Conservation (phyloP, 2,888 invertebrate genomes). For the Rugalucina vietnamica region DNA sequence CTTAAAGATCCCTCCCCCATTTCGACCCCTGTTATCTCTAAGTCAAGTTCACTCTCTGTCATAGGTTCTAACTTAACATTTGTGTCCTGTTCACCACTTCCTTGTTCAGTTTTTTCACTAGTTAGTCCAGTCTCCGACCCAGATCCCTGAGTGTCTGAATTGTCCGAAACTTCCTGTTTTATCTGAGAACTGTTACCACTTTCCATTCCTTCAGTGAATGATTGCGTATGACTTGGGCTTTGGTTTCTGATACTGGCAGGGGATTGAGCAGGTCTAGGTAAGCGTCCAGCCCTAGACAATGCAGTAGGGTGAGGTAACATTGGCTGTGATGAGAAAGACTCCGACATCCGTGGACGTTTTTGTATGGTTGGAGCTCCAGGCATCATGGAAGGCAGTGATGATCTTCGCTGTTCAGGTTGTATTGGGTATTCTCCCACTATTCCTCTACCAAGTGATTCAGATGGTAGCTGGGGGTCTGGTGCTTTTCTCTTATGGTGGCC, state of each 20-base stretch:
- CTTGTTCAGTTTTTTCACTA: neutral
- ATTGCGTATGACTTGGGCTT: conserved; percentile 8
- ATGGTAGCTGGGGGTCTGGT: neutral
- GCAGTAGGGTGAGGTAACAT: neutral
- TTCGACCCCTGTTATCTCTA: conserved; percentile 2
- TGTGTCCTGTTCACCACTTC: neutral
- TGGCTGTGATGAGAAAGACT: neutral
- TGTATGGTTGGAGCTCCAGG: neutral
- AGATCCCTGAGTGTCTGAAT: neutral
- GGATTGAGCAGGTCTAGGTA: neutral
- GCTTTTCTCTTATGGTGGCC: conserved; percentile 5
- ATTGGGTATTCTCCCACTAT: neutral
- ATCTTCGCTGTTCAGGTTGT: neutral
- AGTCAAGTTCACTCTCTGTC: conserved; percentile 1
- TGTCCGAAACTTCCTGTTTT: neutral
- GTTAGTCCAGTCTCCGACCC: neutral
- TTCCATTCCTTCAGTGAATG: neutral
- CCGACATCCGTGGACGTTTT: neutral
- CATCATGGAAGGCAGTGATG: neutral
- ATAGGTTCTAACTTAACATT: neutral
- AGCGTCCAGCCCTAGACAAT: neutral
- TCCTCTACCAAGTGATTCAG: too few relatives aligned
- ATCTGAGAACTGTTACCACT: neutral
- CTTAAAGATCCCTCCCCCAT: neutral
- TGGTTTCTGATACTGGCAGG: neutral